Evolutionary conservation across 2,797 vertebrate genomes (phyloP), one percentile per base, ranked within the genome.

Genomic region (Poeciliopsis infans): DNA sequence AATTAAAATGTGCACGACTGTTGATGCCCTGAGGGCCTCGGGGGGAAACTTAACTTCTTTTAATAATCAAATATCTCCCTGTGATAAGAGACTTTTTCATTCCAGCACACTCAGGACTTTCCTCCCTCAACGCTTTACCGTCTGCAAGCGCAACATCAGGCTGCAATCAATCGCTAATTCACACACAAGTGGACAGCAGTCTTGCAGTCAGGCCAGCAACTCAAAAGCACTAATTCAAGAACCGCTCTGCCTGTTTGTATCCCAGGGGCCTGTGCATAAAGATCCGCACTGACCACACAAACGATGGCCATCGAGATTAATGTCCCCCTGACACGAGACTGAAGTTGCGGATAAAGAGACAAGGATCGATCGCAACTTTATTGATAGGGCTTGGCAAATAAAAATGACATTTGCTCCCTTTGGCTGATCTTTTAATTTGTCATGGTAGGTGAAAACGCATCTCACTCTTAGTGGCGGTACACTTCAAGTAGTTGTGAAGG

Each of bases 151-250:
- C 86, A 76, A 92, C 94, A 92, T 75, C 75, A 90, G 85, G 80
- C 83, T 69, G 88, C 91, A 89, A 95, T 94, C 95, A 94, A 95
- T 94, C 92, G 85, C 85, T 92, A 93, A 95, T 95, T 95, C 93
- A 92, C 92, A 93, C 86, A 88, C 85, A 88, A 83, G 91, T 86
- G 76, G 92, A 95, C 93, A 93, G 91, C 86, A 94, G 90, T 92
- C 93, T 86, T 92, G 68, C 84, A 82, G 83, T 83, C 87, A 92
- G 93, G 84, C 84, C 80, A 64, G 85, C 87, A 86, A 90, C 93
- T 94, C 93, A 93, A 91, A 92, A 91, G 92, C 88, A 91, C 93
- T 95, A 94, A 95, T 95, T 96, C 94, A 95, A 91, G 94, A 95
- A 78, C 76, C 68, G 83, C 84, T 88, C 80, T 68, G 91, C 89